A percentile compares a stretch with the other conserved stretches of the same genome.
These are phyloP conservation scores for Macropis europaea DNA, from an alignment of 2,888 invertebrate genomes.

Conservation along the genomic window DNA sequence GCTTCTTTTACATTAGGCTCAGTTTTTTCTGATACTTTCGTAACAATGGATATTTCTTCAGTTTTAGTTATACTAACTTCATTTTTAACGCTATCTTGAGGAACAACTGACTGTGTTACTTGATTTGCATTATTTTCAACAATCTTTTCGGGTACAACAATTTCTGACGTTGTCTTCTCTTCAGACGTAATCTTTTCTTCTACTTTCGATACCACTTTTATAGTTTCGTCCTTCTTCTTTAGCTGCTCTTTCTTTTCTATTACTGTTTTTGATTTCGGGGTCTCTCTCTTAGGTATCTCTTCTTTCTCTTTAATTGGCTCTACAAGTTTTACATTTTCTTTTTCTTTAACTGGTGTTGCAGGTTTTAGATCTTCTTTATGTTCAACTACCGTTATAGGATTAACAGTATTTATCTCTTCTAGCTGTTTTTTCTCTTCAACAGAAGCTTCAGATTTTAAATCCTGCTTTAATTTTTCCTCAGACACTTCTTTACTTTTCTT, in stretches of 20 bases:
- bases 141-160: not conserved
- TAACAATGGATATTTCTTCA: not conserved
- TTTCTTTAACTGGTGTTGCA: too few relatives aligned
- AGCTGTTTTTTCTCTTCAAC: not conserved
- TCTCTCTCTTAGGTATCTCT: not conserved
- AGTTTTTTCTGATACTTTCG: not conserved
- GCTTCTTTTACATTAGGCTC: not conserved
- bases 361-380: not conserved
- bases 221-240: slow-evolving; percentile 16
- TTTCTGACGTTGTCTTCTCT: not conserved
- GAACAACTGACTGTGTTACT: not conserved
- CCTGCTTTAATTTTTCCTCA: not conserved
- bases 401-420: not conserved
- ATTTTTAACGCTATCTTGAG: not conserved
- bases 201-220: not conserved
- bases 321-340: too few relatives aligned
- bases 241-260: not conserved
- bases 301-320: not conserved
- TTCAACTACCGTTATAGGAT: not conserved
- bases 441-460: not conserved
- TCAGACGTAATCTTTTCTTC: not conserved
- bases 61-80: not conserved
- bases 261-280: not conserved
- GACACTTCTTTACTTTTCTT: not conserved
- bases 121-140: not conserved